These are phyloP conservation scores for Burhinus oedicnemus DNA, from an alignment of 2,113 vertebrate species.

Conservation along the genomic window DNA sequence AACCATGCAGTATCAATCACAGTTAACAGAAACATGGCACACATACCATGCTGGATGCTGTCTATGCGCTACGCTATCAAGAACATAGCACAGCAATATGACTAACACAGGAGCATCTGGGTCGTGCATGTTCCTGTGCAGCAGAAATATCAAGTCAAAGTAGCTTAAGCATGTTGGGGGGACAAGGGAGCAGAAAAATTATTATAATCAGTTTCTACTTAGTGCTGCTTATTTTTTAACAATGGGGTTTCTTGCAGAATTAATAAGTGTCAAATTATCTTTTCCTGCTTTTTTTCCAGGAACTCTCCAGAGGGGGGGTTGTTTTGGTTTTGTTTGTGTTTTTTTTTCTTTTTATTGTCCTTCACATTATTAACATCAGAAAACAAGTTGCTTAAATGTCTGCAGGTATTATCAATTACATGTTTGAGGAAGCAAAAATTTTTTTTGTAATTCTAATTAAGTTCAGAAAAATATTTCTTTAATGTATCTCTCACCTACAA, in stretches of 20 bases:
- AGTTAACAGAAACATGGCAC: not conserved
- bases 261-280: not conserved
- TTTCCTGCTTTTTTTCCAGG: not conserved
- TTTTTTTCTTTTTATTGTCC: not conserved
- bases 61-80: accelerated
- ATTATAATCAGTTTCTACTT: not conserved
- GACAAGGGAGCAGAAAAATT: not conserved
- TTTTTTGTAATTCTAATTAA: not conserved
- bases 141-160: not conserved
- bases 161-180: not conserved
- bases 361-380: not conserved
- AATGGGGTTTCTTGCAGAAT: not conserved
- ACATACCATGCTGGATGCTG: not conserved
- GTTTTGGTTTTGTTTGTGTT: too few species aligned
- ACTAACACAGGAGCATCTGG: not conserved
- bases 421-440: not conserved
- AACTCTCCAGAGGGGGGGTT: not conserved
- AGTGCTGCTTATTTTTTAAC: not conserved
- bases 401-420: not conserved
- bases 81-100: accelerated
- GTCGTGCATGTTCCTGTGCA: not conserved
- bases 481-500: not conserved
- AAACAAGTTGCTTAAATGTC: not conserved
- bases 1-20: not conserved
- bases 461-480: not conserved